phyloP scores from a whole-genome alignment of 2,888 invertebrate genomes.

The Julus scanicus region DNA sequence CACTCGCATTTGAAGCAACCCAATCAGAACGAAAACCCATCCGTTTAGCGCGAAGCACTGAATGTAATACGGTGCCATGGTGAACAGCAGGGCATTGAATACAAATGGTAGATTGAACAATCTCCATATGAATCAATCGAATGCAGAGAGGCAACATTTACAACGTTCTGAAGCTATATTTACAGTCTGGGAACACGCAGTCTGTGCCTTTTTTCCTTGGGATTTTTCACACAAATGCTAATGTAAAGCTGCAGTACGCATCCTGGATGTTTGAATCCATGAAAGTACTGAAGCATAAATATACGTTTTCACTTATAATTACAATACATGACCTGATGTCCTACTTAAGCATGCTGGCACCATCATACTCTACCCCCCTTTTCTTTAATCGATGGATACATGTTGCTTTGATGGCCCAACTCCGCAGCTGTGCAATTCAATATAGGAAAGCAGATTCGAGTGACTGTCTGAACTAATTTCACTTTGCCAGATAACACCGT shows the following conservation, averaged over 20 bases:
- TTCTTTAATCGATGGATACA: conserved; percentile 26
- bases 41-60: not conserved
- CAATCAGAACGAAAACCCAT: conserved; percentile 24
- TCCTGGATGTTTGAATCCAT: not conserved
- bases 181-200: not conserved
- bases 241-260: not conserved
- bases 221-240: not conserved
- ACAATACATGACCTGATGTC: not conserved
- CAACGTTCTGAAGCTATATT: not conserved
- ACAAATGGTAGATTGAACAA: not conserved
- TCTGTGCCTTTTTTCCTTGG: not conserved
- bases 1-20: not conserved
- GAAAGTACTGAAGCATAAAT: not conserved
- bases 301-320: not conserved
- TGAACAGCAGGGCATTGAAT: not conserved
- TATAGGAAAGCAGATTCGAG: conserved; percentile 29
- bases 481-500: conserved; percentile 44
- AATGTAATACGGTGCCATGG: not conserved
- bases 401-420: conserved; percentile 19
- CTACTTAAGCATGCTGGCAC: conserved; percentile 20
- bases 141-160: not conserved
- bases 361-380: not conserved
- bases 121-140: conserved; percentile 6
- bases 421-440: conserved; percentile 38
- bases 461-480: conserved; percentile 44